A percentile compares a stretch with the other conserved stretches of the same genome.
Evolutionary conservation across 2,888 invertebrate species (phyloP).

Genomic region (Fragum whitleyi): DNA sequence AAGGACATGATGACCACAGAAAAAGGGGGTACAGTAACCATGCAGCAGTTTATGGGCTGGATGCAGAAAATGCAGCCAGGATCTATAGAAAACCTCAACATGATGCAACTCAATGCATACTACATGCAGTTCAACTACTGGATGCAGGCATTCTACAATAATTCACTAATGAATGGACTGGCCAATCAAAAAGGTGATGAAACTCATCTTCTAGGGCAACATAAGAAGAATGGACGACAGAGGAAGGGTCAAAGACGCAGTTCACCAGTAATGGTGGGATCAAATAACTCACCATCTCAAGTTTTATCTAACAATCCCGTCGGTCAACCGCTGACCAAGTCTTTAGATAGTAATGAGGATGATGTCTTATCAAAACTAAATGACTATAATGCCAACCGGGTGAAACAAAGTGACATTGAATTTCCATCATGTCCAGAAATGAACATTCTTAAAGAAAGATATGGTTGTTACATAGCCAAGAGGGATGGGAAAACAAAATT

Average conservation of each 20-base stretch:
- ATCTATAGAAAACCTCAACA: conserved; percentile 1
- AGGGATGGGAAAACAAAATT: conserved; percentile 26
- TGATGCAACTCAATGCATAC: conserved; percentile 17
- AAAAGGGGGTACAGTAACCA: neutral
- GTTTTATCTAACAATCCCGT: neutral
- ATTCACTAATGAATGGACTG: conserved; percentile 1
- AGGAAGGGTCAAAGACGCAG: neutral
- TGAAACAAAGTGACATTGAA: conserved; percentile 8
- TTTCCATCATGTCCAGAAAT: conserved; percentile 5
- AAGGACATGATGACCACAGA: neutral
- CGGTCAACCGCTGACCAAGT: neutral
- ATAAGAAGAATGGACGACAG: neutral
- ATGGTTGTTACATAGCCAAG: conserved; percentile 9
- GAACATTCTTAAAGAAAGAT: conserved; percentile 4
- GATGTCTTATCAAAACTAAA: conserved; percentile 1
- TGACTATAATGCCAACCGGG: conserved; percentile 46
- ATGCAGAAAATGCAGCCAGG: conserved; percentile 25
- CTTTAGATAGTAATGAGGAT: neutral
- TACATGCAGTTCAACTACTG: conserved; percentile 33
- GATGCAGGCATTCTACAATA: conserved; percentile 29
- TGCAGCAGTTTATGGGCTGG: conserved; percentile 24
- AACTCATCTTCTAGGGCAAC: neutral
- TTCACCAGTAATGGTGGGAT: neutral
- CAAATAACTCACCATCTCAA: neutral
- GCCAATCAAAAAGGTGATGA: neutral